Conservation (phyloP, 1,140 invertebrate species). For the Portunus trituberculatus region DNA sequence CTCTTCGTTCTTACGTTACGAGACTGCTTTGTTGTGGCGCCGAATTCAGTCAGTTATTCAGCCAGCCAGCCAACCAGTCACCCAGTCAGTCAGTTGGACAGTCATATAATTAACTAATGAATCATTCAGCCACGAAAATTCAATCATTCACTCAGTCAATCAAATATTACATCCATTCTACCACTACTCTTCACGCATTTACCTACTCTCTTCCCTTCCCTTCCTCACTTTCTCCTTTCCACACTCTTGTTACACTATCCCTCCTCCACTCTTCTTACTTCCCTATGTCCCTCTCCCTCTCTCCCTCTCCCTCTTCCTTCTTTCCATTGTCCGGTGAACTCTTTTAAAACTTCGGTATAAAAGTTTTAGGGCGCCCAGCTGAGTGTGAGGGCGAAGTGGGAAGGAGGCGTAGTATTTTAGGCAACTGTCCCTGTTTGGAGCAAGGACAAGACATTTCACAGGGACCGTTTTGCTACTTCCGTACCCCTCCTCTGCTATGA, state of each 20-base stretch:
- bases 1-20: too few species aligned
- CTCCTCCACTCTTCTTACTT: not conserved
- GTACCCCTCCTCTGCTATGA: not conserved
- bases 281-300: not conserved
- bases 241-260: not conserved
- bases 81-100: too few species aligned
- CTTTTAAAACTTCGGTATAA: not conserved
- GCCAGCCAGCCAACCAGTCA: too few species aligned
- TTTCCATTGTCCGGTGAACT: slow-evolving; percentile 9
- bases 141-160: too few species aligned
- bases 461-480: not conserved
- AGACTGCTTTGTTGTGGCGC: too few species aligned
- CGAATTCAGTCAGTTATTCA: too few species aligned
- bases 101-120: too few species aligned
- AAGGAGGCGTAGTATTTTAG: too few species aligned
- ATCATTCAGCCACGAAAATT: too few species aligned
- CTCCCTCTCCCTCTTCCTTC: not conserved
- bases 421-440: too few species aligned
- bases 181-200: not conserved
- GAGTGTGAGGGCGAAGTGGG: not conserved
- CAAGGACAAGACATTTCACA: not conserved
- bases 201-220: not conserved
- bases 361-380: slow-evolving; percentile 7
- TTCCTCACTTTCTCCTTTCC: not conserved
- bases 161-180: too few species aligned